phyloP scores from a whole-genome alignment of 2,797 vertebrate genomes.

The Coranthus polyacanthus region DNA sequence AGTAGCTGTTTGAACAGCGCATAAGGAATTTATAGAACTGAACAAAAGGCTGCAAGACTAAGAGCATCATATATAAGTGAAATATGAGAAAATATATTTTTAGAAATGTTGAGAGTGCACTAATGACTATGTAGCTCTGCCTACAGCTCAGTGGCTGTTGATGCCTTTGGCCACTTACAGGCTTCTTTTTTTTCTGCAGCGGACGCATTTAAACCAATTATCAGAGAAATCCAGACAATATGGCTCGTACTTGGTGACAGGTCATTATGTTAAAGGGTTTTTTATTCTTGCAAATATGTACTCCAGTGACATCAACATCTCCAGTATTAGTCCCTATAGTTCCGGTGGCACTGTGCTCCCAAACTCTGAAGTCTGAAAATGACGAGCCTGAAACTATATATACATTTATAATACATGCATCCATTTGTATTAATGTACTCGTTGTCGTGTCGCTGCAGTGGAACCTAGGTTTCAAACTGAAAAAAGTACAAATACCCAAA shows the following conservation, averaged over 20 bases:
- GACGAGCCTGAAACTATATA: not conserved
- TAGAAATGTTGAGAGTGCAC: conserved; percentile 52
- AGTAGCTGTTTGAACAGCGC: conserved; percentile 18
- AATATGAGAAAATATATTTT: conserved; percentile 54
- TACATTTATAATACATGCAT: not conserved
- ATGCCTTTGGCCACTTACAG: conserved; percentile 47
- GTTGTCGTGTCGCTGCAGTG: conserved; percentile 31
- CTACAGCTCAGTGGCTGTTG: conserved; percentile 49
- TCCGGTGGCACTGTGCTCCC: not conserved
- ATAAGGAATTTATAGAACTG: conserved; percentile 17
- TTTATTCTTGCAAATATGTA: conserved; percentile 37
- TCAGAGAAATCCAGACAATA: conserved; percentile 52
- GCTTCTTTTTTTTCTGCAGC: conserved; percentile 39
- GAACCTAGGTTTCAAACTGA: conserved; percentile 34
- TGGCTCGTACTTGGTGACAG: conserved; percentile 35
- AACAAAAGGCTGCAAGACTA: conserved; percentile 27
- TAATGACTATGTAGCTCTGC: conserved; percentile 59
- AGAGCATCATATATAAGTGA: conserved; percentile 28
- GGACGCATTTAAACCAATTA: conserved; percentile 59
- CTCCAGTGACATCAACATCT: conserved; percentile 14
- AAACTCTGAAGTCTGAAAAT: not conserved
- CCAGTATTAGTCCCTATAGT: conserved; percentile 8
- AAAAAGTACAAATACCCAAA: conserved; percentile 34
- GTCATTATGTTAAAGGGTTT: conserved; percentile 38
- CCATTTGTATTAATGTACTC: conserved; percentile 26